Percentiles rank a stretch among this genome's conserved stretches.
Evolutionary conservation across 2,888 invertebrate species (phyloP).

Genomic region (Buathra laborator): DNA sequence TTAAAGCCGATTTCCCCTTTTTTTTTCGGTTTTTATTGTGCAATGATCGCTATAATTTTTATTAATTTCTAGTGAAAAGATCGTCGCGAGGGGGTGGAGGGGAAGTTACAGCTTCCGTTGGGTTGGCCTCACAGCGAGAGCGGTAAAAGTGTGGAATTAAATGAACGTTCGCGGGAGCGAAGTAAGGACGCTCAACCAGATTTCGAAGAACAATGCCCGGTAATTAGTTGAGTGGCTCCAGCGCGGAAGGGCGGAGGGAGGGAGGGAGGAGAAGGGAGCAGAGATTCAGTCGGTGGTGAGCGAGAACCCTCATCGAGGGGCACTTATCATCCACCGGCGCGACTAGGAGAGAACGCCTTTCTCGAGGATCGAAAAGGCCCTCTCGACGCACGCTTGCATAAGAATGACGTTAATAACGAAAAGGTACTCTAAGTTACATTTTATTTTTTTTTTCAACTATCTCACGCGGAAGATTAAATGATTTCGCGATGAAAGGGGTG

Average conservation of each 20-base stretch:
- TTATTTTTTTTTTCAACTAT: constrained; percentile 34
- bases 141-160: constrained; percentile 50
- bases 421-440: constrained; percentile 56
- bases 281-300: constrained; percentile 28
- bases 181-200: constrained; percentile 67
- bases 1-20: no score
- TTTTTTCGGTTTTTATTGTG: not conserved
- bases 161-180: constrained; percentile 52
- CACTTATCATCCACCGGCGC: constrained; percentile 48
- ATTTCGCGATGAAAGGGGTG: constrained; percentile 25
- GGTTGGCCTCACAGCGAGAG: not conserved
- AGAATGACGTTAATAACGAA: constrained; percentile 67
- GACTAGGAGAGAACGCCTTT: constrained; percentile 53
- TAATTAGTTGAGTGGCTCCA: constrained; percentile 83
- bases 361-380: constrained; percentile 55
- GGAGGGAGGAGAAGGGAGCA: constrained; percentile 55
- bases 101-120: not conserved
- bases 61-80: not conserved
- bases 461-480: not conserved
- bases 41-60: not conserved
- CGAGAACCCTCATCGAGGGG: constrained; percentile 54
- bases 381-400: constrained; percentile 62
- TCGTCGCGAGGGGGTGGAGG: not conserved
- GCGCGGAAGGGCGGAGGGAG: constrained; percentile 26
- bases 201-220: constrained; percentile 80